A percentile compares a stretch with the other conserved stretches of the same genome.
Evolutionary conservation across 2,113 vertebrate species (phyloP).

Genomic region (Solea senegalensis): DNA sequence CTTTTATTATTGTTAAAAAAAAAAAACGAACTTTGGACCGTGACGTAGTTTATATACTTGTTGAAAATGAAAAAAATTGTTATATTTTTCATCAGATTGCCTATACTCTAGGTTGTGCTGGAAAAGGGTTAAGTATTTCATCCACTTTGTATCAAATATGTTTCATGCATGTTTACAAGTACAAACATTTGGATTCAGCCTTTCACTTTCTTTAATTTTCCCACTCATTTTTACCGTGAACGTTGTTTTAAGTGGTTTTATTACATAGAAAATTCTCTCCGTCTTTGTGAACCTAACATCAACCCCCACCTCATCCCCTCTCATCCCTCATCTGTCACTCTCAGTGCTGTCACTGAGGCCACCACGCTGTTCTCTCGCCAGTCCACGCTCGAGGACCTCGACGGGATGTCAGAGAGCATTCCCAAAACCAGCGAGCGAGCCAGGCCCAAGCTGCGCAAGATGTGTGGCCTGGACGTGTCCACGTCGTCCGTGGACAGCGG

Average conservation of each 20-base stretch:
- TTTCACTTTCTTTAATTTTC: not conserved
- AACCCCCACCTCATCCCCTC: slow-evolving; percentile 35
- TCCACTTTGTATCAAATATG: not conserved
- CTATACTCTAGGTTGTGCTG: too few relatives aligned
- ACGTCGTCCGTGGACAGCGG: slow-evolving; percentile 94
- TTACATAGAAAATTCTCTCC: not conserved
- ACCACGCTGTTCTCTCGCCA: slow-evolving; percentile 97
- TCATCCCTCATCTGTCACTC: slow-evolving; percentile 40
- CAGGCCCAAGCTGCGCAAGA: slow-evolving; percentile 95
- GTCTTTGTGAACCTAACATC: slow-evolving; percentile 12
- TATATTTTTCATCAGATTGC: too few relatives aligned
- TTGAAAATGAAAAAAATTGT: too few relatives aligned
- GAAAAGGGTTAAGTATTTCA: too few relatives aligned
- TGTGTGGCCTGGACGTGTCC: slow-evolving; percentile 93
- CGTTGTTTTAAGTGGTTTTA: not conserved
- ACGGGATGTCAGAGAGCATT: slow-evolving; percentile 90
- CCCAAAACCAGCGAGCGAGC: slow-evolving; percentile 98
- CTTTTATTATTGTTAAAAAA: too few relatives aligned
- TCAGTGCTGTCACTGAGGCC: slow-evolving; percentile 96
- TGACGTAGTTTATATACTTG: too few relatives aligned
- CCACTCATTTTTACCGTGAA: too few relatives aligned
- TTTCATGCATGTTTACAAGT: not conserved
- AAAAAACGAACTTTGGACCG: too few relatives aligned
- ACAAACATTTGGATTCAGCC: not conserved
- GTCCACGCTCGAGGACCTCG: slow-evolving; percentile 98